Conservation (phyloP, 2,797 vertebrate genomes). For the Halcyon chelicuti region DNA sequence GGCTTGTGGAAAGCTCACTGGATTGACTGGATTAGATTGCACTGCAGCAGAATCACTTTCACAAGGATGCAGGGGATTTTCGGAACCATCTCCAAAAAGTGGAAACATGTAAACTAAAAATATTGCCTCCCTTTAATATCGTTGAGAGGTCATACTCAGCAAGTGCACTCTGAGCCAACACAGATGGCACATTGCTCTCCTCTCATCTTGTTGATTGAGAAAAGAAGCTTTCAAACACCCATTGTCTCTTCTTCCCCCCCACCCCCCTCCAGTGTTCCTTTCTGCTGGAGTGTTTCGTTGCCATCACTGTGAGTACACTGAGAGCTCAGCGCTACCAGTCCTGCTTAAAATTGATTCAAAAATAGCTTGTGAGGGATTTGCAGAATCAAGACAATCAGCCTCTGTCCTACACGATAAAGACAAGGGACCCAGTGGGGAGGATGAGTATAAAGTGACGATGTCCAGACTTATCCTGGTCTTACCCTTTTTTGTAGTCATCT, state of each 20-base stretch:
- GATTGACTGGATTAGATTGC: slow-evolving; percentile 64
- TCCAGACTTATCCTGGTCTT: not conserved
- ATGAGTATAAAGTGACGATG: not conserved
- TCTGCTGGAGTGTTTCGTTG: not conserved
- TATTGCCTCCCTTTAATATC: slow-evolving; percentile 3
- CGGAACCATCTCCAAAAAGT: slow-evolving; percentile 59
- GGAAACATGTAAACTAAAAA: slow-evolving; percentile 65
- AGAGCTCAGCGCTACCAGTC: not conserved
- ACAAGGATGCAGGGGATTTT: slow-evolving; percentile 50
- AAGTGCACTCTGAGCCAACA: not conserved
- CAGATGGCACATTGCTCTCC: not conserved
- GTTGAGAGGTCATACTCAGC: not conserved
- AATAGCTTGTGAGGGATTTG: not conserved
- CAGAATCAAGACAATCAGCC: not conserved
- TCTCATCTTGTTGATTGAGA: not conserved
- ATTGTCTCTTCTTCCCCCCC: not conserved
- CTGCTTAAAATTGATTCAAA: not conserved
- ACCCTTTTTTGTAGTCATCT: not conserved
- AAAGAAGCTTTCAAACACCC: not conserved
- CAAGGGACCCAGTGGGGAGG: not conserved
- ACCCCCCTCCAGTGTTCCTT: not conserved
- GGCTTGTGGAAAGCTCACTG: slow-evolving; percentile 37
- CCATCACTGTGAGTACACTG: accelerated
- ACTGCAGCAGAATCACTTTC: slow-evolving; percentile 35
- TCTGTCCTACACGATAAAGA: not conserved